Conservation (phyloP, 2,797 vertebrate species). For the Melanotaenia boesemani region DNA sequence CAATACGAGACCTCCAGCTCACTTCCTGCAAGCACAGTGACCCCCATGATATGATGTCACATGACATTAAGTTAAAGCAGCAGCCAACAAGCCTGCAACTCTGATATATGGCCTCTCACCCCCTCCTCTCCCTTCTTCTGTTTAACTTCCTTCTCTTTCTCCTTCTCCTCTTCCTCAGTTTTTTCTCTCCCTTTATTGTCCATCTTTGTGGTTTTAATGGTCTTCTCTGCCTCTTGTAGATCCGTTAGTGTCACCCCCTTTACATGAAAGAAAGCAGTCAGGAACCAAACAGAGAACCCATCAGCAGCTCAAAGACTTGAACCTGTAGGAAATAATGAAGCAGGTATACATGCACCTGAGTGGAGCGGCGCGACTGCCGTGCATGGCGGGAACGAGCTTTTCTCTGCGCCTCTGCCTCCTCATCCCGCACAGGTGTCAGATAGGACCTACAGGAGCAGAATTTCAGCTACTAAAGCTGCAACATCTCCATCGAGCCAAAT, state of each 20-base stretch:
- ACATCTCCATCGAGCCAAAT: neutral
- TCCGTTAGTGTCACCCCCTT: slow-evolving; percentile 90
- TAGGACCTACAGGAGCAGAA: slow-evolving; percentile 80
- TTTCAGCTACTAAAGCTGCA: slow-evolving; percentile 4
- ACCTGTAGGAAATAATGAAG: neutral
- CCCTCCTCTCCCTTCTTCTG: slow-evolving; percentile 82
- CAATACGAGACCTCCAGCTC: slow-evolving; percentile 89
- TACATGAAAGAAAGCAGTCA: slow-evolving; percentile 19
- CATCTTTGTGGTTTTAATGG: slow-evolving; percentile 84
- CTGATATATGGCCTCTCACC: slow-evolving; percentile 71
- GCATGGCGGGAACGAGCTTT: slow-evolving; percentile 89
- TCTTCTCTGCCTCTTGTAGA: slow-evolving; percentile 89
- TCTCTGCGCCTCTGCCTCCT: slow-evolving; percentile 89
- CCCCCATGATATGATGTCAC: slow-evolving; percentile 42
- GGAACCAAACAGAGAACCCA: neutral
- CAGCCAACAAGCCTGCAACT: slow-evolving; percentile 16
- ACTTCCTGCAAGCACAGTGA: slow-evolving; percentile 80
- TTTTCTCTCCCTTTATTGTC: slow-evolving; percentile 81
- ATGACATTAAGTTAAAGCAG: slow-evolving; percentile 23
- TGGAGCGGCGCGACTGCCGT: slow-evolving; percentile 88
- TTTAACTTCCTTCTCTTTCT: slow-evolving; percentile 77
- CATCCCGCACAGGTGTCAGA: slow-evolving; percentile 88
- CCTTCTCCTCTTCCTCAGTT: slow-evolving; percentile 76
- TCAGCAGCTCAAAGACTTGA: neutral
- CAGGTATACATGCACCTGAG: slow-evolving; percentile 79